Base-by-base conservation (phyloP, 2,113 vertebrate species). In the Thunnus maccoyii region DNA sequence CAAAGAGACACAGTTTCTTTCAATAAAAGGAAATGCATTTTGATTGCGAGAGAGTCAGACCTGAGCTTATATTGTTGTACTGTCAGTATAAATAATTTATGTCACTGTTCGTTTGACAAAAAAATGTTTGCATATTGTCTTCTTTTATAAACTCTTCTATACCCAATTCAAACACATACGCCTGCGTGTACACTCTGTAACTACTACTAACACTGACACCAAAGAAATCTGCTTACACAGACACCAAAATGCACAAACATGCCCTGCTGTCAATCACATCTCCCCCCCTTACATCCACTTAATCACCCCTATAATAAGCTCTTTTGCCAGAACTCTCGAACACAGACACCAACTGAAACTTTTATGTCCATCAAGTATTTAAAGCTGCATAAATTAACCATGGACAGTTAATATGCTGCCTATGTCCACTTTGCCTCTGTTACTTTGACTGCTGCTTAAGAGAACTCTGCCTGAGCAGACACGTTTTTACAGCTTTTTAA, bases 181-280 rank as follows among this genome's bases (percentile, higher is more conserved):
- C 6, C 60, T 51, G 22, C 22, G n/a, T n/a, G 57, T 55, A 57
- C 10, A 41, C 52, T 67, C 20, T 51, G 3, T 69, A 27, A 22
- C 22, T 22, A 22, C 22, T 22, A 30, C 47, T 63, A 46, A 25
- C 50, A 3, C 48, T 27, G 8, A 50, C 36, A 16, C 2, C 9
- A 18, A 61, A 69, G 9, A 68, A 74, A 76, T 74, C 1, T 44
- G 20, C 11, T 68, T 41, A 50, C 41, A 48, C 50, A 57, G 50
- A 20, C 50, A 63, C 67, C 7, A 9, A 78, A 16, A 75, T 56
- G n/a, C 36, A 36, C 41, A 79, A 51, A 74, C 36, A 56, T 36
- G 36, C 13, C 17, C 1, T 25, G 62, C 57, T 61, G 71, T 48
- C 54, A 69, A 9, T 52, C 51, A 65, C 46, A 51, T 36, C n/a